phyloP scores from a whole-genome alignment of 2,113 vertebrate species.

The Crotalus viridis region DNA sequence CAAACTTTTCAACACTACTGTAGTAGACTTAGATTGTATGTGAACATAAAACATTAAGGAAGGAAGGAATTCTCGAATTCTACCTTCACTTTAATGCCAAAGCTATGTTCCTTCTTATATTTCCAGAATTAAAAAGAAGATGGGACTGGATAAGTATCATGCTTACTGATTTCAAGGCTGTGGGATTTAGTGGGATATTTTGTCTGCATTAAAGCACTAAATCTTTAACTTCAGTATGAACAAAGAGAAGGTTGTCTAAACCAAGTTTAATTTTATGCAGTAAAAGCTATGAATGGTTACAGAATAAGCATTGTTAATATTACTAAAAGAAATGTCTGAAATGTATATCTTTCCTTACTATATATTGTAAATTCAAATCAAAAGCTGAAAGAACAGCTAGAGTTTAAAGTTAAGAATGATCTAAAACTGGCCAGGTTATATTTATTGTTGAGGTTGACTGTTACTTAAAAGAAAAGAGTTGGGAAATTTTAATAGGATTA shows the following conservation, averaged over 20 bases:
- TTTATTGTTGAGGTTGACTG: background rate
- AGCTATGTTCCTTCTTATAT: background rate
- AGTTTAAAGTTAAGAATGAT: background rate
- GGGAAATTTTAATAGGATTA: background rate
- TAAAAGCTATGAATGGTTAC: background rate
- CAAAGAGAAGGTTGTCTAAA: background rate
- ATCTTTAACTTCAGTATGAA: background rate
- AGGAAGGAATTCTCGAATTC: background rate
- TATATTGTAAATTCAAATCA: background rate
- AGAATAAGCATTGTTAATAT: background rate
- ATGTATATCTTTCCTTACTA: background rate
- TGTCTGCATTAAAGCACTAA: background rate
- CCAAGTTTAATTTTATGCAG: background rate
- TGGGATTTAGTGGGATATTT: background rate
- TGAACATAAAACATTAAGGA: background rate
- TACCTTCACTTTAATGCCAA: background rate
- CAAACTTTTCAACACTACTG: background rate
- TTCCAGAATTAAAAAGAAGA: background rate
- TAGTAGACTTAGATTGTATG: background rate
- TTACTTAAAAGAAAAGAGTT: background rate
- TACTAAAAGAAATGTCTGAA: background rate
- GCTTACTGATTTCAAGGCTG: background rate
- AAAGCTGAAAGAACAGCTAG: background rate
- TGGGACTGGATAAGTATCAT: background rate
- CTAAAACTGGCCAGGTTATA: background rate